Base-by-base conservation (phyloP, 2,888 invertebrate genomes). In the Chydorus sphaericus region DNA sequence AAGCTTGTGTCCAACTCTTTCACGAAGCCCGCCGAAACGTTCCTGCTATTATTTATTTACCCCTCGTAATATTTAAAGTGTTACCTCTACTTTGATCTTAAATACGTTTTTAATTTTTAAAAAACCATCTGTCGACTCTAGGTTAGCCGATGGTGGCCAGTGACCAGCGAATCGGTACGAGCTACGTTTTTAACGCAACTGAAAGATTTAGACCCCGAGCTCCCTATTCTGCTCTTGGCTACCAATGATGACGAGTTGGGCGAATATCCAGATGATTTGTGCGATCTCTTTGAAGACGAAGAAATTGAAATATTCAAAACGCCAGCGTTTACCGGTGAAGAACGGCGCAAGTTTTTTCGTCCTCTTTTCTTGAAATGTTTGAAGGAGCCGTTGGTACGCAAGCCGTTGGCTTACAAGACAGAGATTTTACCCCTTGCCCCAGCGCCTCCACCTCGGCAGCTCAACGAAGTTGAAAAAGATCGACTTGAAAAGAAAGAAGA, bases 1-100 rank as follows among this genome's bases (percentile, higher is more conserved):
- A 90, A 71, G 81, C 85, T 28, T 80, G 85, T 62, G 80, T 65
- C 6, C 68, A 87, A 86, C 74, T 87, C 55, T 85, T 89, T 67
- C 78, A 81, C 10, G 87, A 89, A 69, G 86, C 86, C 26, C 77
- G 80, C 26, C 77, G 85, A 57, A 79, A 78, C 60, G 71, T 79
- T 57, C 83, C 82, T 30, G 81, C 80, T 59, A 80, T 88, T 60
- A 74, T 90, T 59, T 86, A 83, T 70, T 73, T 87, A 60, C 85
- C 87, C 33, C 81, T 80, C 63, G 76, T 85, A 48, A n/a, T n/a
- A n/a, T n/a, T n/a, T n/a, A n/a, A n/a, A n/a, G n/a, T n/a, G n/a
- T n/a, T n/a, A n/a, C n/a, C 50, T 26, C 26, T 30, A 5, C 5
- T 3, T 5, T 48, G 14, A 48, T 18, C 5, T 4, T 16, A 14